These are phyloP conservation scores for Melikaiella ostensackeni DNA, from an alignment of 2,888 invertebrate species.

Conservation along the genomic window DNA sequence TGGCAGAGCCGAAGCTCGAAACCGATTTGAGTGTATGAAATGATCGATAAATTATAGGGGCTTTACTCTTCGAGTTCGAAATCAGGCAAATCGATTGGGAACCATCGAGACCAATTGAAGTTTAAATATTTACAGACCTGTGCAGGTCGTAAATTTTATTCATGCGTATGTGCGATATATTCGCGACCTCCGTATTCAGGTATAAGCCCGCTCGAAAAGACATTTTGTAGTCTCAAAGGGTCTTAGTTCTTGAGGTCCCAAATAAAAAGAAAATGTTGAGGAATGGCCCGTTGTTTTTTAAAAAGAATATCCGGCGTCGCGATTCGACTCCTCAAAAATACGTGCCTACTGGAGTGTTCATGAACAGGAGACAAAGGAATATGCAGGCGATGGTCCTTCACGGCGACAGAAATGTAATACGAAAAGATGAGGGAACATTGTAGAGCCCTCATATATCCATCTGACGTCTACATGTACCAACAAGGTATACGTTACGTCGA, in stretches of 20 bases:
- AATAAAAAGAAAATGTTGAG: neutral
- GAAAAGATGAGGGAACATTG: conserved; percentile 38
- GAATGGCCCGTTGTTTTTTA: conserved; percentile 25
- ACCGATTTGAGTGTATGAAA: conserved; percentile 16
- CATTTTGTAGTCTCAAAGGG: too few species aligned
- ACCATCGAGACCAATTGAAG: conserved; percentile 22
- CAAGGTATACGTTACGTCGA: conserved; percentile 13
- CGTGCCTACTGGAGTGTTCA: conserved; percentile 17
- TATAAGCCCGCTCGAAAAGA: neutral
- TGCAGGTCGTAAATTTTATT: conserved; percentile 11
- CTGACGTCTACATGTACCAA: conserved; percentile 16
- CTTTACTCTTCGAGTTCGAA: conserved; percentile 8
- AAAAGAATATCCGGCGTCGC: conserved; percentile 7
- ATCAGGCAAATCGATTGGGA: conserved; percentile 26
- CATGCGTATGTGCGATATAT: conserved; percentile 35
- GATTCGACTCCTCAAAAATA: conserved; percentile 27
- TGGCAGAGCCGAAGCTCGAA: neutral
- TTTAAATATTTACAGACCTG: conserved; percentile 26
- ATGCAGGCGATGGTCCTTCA: neutral
- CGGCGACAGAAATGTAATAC: conserved; percentile 23
- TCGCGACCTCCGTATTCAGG: conserved; percentile 26
- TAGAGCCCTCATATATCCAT: conserved; percentile 17
- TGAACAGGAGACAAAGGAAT: conserved; percentile 2
- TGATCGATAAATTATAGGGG: conserved; percentile 23
- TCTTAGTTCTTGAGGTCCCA: neutral